Conservation (phyloP, 2,888 invertebrate genomes). For the Drosophila anceps region DNA sequence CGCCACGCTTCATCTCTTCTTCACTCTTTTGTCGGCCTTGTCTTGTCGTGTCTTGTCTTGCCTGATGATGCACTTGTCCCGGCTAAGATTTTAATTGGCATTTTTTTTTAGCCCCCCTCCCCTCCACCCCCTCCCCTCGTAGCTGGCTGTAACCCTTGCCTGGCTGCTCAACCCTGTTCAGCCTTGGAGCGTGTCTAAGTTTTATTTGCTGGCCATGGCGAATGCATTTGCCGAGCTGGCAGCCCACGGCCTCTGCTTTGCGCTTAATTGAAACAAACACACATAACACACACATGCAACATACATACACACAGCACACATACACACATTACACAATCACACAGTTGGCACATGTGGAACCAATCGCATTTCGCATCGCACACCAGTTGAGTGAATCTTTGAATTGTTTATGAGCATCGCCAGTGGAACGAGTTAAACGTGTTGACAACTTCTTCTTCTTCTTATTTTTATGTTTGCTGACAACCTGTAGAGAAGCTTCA, state of each 20-base stretch:
- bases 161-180: constrained; percentile 1
- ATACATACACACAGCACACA: constrained; percentile 15
- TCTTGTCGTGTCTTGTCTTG: constrained; percentile 35
- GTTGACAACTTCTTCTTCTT: background rate
- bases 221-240: constrained; percentile 37
- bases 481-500: background rate
- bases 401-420: constrained; percentile 26
- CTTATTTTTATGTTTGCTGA: background rate
- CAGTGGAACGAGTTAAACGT: background rate
- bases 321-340: constrained; percentile 8
- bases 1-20: background rate
- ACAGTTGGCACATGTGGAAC: constrained; percentile 62
- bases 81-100: constrained; percentile 84
- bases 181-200: constrained; percentile 72
- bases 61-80: constrained; percentile 74
- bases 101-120: constrained; percentile 65
- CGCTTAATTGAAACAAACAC: constrained; percentile 68
- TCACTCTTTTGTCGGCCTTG: constrained; percentile 1
- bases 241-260: constrained; percentile 16
- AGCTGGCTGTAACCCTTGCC: constrained; percentile 49
- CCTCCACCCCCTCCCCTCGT: background rate
- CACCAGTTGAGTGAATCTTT: constrained; percentile 64
- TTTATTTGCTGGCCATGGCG: constrained; percentile 80
- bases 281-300: constrained; percentile 31
- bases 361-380: constrained; percentile 71